Evolutionary conservation across 2,888 invertebrate genomes (phyloP), one percentile per base, ranked within the genome.

Genomic region (Coenonympha arcania): DNA sequence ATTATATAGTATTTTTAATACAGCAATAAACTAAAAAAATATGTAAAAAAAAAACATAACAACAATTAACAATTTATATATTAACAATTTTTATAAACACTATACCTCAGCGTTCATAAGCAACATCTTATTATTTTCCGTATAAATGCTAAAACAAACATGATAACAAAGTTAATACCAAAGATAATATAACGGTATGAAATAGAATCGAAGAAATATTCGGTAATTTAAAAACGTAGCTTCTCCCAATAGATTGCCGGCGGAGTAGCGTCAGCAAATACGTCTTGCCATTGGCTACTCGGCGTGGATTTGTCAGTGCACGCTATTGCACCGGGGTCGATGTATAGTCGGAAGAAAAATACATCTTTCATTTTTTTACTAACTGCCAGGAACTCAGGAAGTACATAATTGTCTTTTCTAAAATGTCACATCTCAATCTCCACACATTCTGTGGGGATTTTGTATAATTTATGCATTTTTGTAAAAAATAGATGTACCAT

Each of bases 251-350:
- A 69, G 73, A 71, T 73, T 69, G 73, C 67, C 67, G 68, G 66
- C 64, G 61, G 60, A 61, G 64, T 73, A 75, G 62, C 71, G 78
- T 80, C 81, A 74, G 81, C 81, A 83, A 79, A 79, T 79, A 79
- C 76, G 77, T 80, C 77, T 79, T 74, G 71, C 71, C 67, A 73
- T 76, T 73, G 79, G 76, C 78, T 71, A 79, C 76, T 80, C 79
- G 68, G 72, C 73, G 71, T 66, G 81, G 79, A 82, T 82, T 83
- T 82, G 81, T 81, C 79, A 76, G 79, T 70, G 72, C 72, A 73
- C 70, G 68, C 65, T 65, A 33, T 31, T 39, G 44, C 39, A 50
- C 63, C 46, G 61, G 59, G 65, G 56, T 52, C 58, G 65, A 48
- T 58, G 68, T 63, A 68, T 52, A 33, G 55, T 46, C 8, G 37